Evolutionary conservation across 2,797 vertebrate genomes (phyloP).

Genomic region (Enteromius anoplus): DNA sequence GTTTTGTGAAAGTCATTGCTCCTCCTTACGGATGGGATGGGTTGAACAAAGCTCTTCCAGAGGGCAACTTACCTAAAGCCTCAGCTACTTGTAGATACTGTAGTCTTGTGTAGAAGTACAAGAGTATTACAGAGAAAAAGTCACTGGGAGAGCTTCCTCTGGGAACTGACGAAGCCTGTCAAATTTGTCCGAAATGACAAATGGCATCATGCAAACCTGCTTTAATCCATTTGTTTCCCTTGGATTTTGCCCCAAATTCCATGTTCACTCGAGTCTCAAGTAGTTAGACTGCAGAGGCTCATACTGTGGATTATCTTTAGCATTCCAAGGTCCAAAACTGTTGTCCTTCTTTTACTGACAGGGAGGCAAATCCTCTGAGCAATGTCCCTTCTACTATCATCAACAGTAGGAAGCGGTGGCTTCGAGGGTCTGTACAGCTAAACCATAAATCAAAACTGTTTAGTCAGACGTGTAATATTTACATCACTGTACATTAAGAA

Average conservation of each 20-base stretch:
- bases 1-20: slow-evolving; percentile 28
- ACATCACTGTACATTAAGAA: slow-evolving; percentile 78
- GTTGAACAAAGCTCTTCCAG: slow-evolving; percentile 15
- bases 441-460: slow-evolving; percentile 35
- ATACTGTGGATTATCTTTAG: slow-evolving; percentile 40
- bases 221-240: slow-evolving; percentile 42
- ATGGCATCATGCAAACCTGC: slow-evolving; percentile 49
- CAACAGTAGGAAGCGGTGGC: not conserved
- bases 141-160: slow-evolving; percentile 4
- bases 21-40: slow-evolving; percentile 1
- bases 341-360: slow-evolving; percentile 23
- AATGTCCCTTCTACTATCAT: slow-evolving; percentile 8
- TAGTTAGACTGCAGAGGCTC: not conserved
- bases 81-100: not conserved
- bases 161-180: not conserved
- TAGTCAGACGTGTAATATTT: slow-evolving; percentile 70
- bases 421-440: slow-evolving; percentile 56
- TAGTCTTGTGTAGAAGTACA: slow-evolving; percentile 15
- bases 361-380: slow-evolving; percentile 30
- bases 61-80: slow-evolving; percentile 27
- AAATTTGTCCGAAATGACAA: slow-evolving; percentile 44
- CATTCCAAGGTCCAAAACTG: slow-evolving; percentile 30
- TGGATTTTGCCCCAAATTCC: slow-evolving; percentile 35
- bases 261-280: not conserved
- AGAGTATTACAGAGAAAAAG: slow-evolving; percentile 12